Base-by-base conservation (phyloP, 2,797 vertebrate species). In the Acanthiza pusilla region DNA sequence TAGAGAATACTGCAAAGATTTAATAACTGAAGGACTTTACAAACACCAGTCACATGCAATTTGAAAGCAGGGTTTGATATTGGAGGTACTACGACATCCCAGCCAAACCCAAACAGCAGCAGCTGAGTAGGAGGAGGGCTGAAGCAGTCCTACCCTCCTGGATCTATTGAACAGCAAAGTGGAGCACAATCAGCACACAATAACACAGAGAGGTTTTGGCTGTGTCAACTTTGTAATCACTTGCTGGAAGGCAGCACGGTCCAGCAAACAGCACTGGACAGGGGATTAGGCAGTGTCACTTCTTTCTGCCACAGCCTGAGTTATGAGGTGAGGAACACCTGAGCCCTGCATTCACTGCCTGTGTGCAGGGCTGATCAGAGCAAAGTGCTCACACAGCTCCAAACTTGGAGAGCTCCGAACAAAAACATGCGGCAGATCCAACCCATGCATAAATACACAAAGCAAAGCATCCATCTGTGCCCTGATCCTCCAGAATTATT, bases 301-400 rank as follows among this genome's bases (percentile, higher is more conserved):
- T 78, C 55, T 22, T 86, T 53, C 63, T 89, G 74, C 48, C 90
- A 22, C 38, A 42, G 50, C 25, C 27, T 47, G 50, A 42, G 5
- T 25, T 57, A 53, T 10, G 34, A 85, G 42, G 22, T 25, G 23
- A 51, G 76, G 36, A 81, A 80, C 81, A 74, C 72, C 74, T 36
- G 67, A 40, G 78, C 30, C 50, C 81, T 71, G 63, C 27, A 40
- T 21, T 81, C 78, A 48, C 63, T 48, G 60, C 17, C 34, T 32
- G 10, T 1, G 0, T 11, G 43, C 2, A 6, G 1, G 2, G 22
- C 45, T 22, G 12, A 73, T 76, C 3, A 1, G 15, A 71, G 13
- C 18, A 40, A 62, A 82, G 80, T 16, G 66, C 42, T 47, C 26
- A 0, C 30, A 83, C 30, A 11, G 7, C 25, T 38, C 27, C 34